Conservation (phyloP, 2,113 vertebrate species). For the Centropus unirufus region DNA sequence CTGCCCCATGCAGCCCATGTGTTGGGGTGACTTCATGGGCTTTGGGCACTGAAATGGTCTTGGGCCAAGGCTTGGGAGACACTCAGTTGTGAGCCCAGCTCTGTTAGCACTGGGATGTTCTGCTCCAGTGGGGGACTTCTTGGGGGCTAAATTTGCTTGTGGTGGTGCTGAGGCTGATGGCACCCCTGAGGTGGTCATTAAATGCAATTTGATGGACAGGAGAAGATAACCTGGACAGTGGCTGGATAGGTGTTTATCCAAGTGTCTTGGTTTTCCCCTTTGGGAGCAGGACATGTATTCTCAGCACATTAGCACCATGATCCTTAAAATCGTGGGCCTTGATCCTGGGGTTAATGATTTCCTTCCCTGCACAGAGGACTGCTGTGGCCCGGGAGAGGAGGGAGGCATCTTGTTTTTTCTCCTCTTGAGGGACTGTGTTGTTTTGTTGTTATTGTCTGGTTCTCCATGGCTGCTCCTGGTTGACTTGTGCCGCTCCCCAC, state of each 20-base stretch:
- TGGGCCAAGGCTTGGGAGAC: background rate
- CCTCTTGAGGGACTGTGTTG: background rate
- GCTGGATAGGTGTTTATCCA: background rate
- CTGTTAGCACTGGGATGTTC: background rate
- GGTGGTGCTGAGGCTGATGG: background rate
- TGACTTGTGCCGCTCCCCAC: background rate
- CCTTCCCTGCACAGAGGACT: background rate
- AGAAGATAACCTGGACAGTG: background rate
- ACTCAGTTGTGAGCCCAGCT: background rate
- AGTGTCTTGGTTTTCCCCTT: background rate
- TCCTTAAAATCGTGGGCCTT: fast-evolving
- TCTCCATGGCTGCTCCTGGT: background rate
- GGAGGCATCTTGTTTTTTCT: background rate
- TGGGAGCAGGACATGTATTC: background rate
- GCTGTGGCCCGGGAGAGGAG: background rate
- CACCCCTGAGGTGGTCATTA: background rate
- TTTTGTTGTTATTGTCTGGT: background rate
- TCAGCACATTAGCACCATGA: fast-evolving
- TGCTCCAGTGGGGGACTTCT: background rate
- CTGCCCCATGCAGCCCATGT: fast-evolving
- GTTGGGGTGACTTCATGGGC: background rate
- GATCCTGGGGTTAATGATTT: background rate
- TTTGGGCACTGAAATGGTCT: background rate
- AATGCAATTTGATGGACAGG: background rate
- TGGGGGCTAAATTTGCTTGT: background rate